phyloP scores from a whole-genome alignment of 2,888 invertebrate genomes.

The Tortricodes alternella region DNA sequence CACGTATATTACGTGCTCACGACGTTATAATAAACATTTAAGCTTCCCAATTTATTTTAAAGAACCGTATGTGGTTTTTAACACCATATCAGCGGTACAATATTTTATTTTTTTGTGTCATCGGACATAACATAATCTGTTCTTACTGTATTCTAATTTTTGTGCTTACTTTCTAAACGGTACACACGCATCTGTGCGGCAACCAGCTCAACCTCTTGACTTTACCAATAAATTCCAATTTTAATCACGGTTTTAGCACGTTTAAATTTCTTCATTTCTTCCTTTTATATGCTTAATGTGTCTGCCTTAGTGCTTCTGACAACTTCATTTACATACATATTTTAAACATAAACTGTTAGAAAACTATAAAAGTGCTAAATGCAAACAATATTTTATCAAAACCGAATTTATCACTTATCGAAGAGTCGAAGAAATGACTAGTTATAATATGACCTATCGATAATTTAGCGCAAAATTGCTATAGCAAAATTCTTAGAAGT shows the following conservation, averaged over 20 bases:
- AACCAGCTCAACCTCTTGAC: conserved; percentile 40
- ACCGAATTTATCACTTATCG: conserved; percentile 44
- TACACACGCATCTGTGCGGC: conserved; percentile 22
- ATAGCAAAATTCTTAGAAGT: conserved; percentile 3
- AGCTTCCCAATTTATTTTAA: neutral
- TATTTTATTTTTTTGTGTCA: conserved; percentile 4
- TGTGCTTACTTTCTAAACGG: conserved; percentile 45
- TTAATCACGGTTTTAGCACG: conserved; percentile 41
- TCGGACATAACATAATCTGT: neutral
- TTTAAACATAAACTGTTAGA: conserved; percentile 9
- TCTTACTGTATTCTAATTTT: conserved; percentile 35
- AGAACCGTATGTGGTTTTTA: conserved; percentile 6
- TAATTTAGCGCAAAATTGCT: conserved; percentile 12
- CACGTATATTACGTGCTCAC: conserved; percentile 8
- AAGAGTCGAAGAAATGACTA: conserved; percentile 53
- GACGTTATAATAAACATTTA: conserved; percentile 1
- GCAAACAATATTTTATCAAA: conserved; percentile 44
- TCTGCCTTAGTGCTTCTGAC: conserved; percentile 40
- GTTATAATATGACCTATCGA: conserved; percentile 36
- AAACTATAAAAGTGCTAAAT: conserved; percentile 44
- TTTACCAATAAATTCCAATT: conserved; percentile 39
- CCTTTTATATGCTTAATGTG: conserved; percentile 40
- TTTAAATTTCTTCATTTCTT: conserved; percentile 38
- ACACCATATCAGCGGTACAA: conserved; percentile 10
- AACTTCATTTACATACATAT: conserved; percentile 48